Evolutionary conservation across 2,113 vertebrate species (phyloP).

Genomic region (Australoheros scitulus): DNA sequence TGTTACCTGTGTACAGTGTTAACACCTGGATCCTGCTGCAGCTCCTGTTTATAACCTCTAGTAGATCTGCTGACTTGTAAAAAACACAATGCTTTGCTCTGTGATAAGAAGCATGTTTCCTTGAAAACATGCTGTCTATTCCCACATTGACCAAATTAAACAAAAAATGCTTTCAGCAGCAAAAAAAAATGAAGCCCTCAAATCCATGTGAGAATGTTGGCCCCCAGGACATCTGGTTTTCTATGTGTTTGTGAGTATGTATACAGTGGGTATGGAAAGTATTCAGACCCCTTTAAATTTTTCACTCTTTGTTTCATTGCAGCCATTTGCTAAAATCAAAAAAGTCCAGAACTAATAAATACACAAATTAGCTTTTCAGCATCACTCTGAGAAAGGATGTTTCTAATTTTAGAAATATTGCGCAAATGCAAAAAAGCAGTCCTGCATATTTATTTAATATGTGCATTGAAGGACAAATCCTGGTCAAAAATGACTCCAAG

Average conservation of each 20-base stretch:
- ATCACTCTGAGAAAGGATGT: too few species aligned
- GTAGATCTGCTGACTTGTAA: not conserved
- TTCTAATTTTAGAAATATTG: too few species aligned
- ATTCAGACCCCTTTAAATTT: too few species aligned
- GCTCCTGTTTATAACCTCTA: conserved; percentile 17
- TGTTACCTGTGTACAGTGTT: conserved; percentile 13
- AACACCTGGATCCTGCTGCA: not conserved
- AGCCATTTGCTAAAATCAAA: too few species aligned
- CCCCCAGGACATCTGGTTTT: conserved; percentile 10
- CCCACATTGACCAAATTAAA: conserved; percentile 20
- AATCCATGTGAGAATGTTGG: not conserved
- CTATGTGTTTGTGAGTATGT: not conserved
- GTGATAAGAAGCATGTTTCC: conserved; percentile 37
- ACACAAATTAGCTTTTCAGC: too few species aligned
- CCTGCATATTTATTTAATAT: too few species aligned
- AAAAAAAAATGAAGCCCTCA: not conserved
- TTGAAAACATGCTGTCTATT: conserved; percentile 54
- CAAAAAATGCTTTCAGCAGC: not conserved
- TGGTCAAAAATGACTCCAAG: too few species aligned
- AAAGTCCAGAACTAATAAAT: too few species aligned
- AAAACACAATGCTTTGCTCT: not conserved
- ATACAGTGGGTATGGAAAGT: not conserved
- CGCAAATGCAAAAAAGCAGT: too few species aligned
- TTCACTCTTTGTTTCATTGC: too few species aligned
- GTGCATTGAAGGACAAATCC: too few species aligned